A percentile compares a stretch with the other conserved stretches of the same genome.
These are phyloP conservation scores for Laupala kohalensis DNA, from an alignment of 1,140 invertebrate genomes.

Conservation along the genomic window DNA sequence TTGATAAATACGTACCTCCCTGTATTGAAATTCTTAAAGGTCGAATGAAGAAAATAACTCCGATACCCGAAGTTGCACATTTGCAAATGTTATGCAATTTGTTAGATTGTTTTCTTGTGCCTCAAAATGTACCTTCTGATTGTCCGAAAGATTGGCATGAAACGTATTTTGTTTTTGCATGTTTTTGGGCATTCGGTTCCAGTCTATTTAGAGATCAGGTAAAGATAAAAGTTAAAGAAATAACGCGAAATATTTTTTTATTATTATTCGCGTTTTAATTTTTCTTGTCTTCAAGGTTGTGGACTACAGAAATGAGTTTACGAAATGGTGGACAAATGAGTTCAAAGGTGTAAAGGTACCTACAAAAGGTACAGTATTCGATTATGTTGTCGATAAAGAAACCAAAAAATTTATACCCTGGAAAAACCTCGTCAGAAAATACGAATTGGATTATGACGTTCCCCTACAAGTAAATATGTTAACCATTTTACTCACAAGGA, in stretches of 20 bases:
- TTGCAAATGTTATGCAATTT: constrained; percentile 82
- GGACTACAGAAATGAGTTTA: constrained; percentile 87
- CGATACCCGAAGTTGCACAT: constrained; percentile 80
- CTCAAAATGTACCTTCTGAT: constrained; percentile 65
- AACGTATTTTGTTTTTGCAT: constrained; percentile 82
- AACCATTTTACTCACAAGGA: not conserved
- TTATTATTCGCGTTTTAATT: not conserved
- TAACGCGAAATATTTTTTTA: not conserved
- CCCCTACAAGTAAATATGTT: constrained; percentile 55
- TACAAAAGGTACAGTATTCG: constrained; percentile 65
- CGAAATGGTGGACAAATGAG: constrained; percentile 82
- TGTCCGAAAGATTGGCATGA: constrained; percentile 90
- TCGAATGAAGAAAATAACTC: constrained; percentile 83
- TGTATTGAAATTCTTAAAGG: constrained; percentile 61
- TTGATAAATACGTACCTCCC: constrained; percentile 89
- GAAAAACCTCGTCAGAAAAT: constrained; percentile 61
- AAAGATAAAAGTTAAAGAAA: constrained; percentile 8
- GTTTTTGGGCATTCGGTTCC: constrained; percentile 89
- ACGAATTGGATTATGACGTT: constrained; percentile 72
- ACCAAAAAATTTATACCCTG: constrained; percentile 76
- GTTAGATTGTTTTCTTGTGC: constrained; percentile 72
- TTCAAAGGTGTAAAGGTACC: constrained; percentile 88
- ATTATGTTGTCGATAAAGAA: constrained; percentile 76
- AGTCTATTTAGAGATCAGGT: constrained; percentile 75
- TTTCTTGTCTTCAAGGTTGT: constrained; percentile 33